Conservation (phyloP, 2,888 invertebrate genomes). For the Erpobdella octoculata region DNA sequence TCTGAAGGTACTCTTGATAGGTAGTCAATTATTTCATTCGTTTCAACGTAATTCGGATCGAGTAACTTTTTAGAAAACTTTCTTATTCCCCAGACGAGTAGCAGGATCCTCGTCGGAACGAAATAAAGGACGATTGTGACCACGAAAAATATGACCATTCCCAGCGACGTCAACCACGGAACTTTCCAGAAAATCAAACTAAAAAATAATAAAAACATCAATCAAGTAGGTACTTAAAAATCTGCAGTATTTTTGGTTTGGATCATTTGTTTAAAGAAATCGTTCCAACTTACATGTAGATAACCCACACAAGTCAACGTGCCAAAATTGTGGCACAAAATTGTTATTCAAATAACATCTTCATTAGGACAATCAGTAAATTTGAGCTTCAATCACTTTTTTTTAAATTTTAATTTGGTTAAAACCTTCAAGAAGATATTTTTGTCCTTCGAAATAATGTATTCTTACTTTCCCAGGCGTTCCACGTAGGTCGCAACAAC, state of each 20-base stretch:
- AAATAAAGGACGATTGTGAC: conserved; percentile 75
- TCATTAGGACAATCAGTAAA: not conserved
- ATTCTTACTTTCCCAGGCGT: conserved; percentile 80
- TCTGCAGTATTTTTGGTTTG: too few relatives aligned
- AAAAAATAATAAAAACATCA: too few relatives aligned
- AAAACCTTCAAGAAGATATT: not conserved
- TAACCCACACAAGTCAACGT: too few relatives aligned
- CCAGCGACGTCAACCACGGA: conserved; percentile 87
- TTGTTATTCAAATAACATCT: too few relatives aligned
- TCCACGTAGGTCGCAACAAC: conserved; percentile 84
- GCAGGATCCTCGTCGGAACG: conserved; percentile 76
- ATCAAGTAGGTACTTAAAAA: too few relatives aligned
- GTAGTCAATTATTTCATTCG: conserved; percentile 90
- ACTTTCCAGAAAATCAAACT: conserved; percentile 93
- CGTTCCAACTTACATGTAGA: too few relatives aligned
- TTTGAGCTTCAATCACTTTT: too few relatives aligned
- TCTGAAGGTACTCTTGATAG: conserved; percentile 89
- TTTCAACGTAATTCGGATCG: conserved; percentile 85
- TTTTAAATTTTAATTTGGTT: not conserved
- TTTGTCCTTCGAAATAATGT: not conserved
- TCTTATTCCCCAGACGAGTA: conserved; percentile 88
- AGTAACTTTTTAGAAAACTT: conserved; percentile 89
- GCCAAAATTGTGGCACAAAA: too few relatives aligned
- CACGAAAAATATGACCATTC: conserved; percentile 68
- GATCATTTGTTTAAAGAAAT: too few relatives aligned